A percentile compares a stretch with the other conserved stretches of the same genome.
These are phyloP conservation scores for Oncorhynchus kisutch DNA, from an alignment of 2,113 vertebrate species.

Conservation along the genomic window DNA sequence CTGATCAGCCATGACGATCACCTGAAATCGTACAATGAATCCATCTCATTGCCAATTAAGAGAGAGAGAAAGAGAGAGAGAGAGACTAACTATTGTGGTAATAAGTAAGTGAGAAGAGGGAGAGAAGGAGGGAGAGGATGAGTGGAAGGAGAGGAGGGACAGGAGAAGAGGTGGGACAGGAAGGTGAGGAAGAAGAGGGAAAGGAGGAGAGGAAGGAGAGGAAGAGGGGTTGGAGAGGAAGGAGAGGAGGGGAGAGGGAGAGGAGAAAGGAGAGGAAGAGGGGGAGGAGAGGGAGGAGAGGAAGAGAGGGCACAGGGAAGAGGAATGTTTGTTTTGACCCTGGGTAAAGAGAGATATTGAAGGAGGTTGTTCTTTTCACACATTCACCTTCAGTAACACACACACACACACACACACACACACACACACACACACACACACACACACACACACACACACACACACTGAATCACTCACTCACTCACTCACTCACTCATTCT, in stretches of 20 bases:
- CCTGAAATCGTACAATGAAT: conserved; percentile 45
- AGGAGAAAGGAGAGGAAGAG: conserved; percentile 6
- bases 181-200: not conserved
- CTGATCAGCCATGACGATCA: conserved; percentile 48
- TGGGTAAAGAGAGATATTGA: too few species aligned
- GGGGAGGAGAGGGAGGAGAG: not conserved
- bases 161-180: not conserved
- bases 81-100: too few species aligned
- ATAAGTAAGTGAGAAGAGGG: too few species aligned
- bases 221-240: conserved; percentile 21
- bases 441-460: rapidly evolving
- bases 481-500: too few species aligned
- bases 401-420: too few species aligned
- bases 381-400: too few species aligned
- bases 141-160: not conserved
- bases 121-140: not conserved
- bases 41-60: conserved; percentile 29
- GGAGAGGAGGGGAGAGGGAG: not conserved
- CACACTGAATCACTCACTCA: too few species aligned
- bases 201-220: conserved; percentile 31
- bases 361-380: too few species aligned
- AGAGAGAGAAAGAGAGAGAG: not conserved
- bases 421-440: too few species aligned
- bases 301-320: not conserved
- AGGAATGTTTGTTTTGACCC: not conserved